A percentile compares a stretch with the other conserved stretches of the same genome.
Conservation (phyloP, 1,140 invertebrate species). For the Ooceraea biroi region DNA sequence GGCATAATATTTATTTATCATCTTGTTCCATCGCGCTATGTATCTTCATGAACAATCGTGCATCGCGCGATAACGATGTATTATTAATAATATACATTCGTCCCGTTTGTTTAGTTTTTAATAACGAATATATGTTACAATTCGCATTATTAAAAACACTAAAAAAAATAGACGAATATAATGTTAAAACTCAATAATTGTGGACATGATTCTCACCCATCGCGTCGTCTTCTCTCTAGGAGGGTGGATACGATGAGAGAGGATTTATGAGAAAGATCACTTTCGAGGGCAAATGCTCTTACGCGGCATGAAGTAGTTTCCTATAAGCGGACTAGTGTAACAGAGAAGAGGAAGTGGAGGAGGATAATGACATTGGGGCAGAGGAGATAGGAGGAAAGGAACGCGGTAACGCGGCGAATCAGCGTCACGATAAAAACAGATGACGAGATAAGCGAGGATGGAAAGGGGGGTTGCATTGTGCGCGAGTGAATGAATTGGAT, state of each 20-base stretch:
- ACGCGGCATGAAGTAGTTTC: constrained; percentile 55
- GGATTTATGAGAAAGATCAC: constrained; percentile 59
- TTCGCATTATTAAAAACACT: too few relatives aligned
- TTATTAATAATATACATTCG: too few relatives aligned
- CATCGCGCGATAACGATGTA: not conserved
- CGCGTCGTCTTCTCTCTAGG: constrained; percentile 11
- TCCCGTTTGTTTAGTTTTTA: too few relatives aligned
- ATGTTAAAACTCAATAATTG: too few relatives aligned
- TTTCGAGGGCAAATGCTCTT: constrained; percentile 58
- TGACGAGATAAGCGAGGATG: constrained; percentile 48
- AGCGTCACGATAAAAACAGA: constrained; percentile 57
- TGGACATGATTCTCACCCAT: not conserved
- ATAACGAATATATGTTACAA: too few relatives aligned
- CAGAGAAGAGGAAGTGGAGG: constrained; percentile 28
- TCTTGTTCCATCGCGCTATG: not conserved
- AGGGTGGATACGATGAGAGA: constrained; percentile 40
- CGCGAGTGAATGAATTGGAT: constrained; percentile 41
- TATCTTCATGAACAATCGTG: not conserved
- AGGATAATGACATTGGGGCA: constrained; percentile 49
- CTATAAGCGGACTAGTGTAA: constrained; percentile 61
- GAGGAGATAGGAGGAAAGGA: constrained; percentile 19
- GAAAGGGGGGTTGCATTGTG: not conserved
- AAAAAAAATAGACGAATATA: too few relatives aligned
- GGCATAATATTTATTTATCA: not conserved
- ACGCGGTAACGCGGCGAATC: constrained; percentile 43